Conservation (phyloP, 2,797 vertebrate genomes). For the Simalia tracyae region DNA sequence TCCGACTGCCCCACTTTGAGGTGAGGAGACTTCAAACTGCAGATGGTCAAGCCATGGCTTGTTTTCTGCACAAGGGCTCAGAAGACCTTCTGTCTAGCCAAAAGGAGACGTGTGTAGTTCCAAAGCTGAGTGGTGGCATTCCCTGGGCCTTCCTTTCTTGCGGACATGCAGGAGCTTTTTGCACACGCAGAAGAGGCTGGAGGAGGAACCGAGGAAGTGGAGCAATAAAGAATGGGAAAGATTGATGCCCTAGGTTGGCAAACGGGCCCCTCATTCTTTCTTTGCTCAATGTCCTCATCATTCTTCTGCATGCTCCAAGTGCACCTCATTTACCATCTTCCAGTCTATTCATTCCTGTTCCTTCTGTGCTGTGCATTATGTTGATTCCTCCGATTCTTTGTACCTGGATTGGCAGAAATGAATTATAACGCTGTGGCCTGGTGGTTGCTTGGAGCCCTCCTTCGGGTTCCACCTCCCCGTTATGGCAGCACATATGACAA, state of each 20-base stretch:
- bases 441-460: constrained; percentile 10
- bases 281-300: constrained; percentile 8
- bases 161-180: too few relatives aligned
- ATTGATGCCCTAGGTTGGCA: too few relatives aligned
- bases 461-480: constrained; percentile 11
- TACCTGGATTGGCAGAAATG: constrained; percentile 6
- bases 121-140: background rate
- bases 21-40: too few relatives aligned
- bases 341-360: background rate
- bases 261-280: constrained; percentile 16
- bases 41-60: too few relatives aligned
- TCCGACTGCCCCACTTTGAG: too few relatives aligned
- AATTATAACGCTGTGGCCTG: background rate
- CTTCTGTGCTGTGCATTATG: background rate
- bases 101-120: background rate
- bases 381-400: constrained; percentile 19
- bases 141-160: background rate
- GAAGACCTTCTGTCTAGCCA: background rate
- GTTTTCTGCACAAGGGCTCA: too few relatives aligned
- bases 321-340: constrained; percentile 33
- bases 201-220: background rate
- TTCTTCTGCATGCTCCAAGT: background rate
- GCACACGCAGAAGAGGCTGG: background rate
- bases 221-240: too few relatives aligned
- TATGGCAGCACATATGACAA: background rate